phyloP scores from a whole-genome alignment of 2,888 invertebrate species.

The Pristionchus maxplancki region DNA sequence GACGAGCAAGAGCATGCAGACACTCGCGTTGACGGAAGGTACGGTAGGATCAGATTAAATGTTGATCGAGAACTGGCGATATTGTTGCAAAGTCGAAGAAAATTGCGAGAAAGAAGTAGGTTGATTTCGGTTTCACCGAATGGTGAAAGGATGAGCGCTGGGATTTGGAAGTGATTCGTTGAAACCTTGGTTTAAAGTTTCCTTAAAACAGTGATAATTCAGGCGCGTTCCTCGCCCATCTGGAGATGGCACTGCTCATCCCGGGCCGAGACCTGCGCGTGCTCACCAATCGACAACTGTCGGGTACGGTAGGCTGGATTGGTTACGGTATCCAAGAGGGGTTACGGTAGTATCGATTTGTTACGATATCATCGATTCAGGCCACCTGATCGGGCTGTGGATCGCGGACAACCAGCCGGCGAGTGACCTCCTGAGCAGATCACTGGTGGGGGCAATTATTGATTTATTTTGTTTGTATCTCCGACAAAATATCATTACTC shows the following conservation, averaged over 20 bases:
- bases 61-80: not conserved
- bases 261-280: slow-evolving; percentile 85
- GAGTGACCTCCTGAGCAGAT: slow-evolving; percentile 70
- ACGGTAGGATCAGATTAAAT: not conserved
- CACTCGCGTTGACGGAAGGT: slow-evolving; percentile 92
- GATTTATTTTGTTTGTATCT: not conserved
- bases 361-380: slow-evolving; percentile 60
- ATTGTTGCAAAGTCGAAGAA: not conserved
- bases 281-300: slow-evolving; percentile 84
- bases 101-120: not conserved
- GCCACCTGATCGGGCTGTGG: slow-evolving; percentile 96
- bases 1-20: slow-evolving; percentile 92
- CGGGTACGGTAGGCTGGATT: slow-evolving; percentile 18
- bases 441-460: slow-evolving; percentile 63
- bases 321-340: not conserved
- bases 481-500: not conserved
- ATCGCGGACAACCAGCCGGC: slow-evolving; percentile 87
- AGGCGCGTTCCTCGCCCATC: slow-evolving; percentile 91
- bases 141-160: not conserved
- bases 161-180: not conserved
- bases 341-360: not conserved
- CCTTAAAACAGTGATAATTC: no score
- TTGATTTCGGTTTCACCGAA: not conserved
- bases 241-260: slow-evolving; percentile 91
- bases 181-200: not conserved